Percentiles rank a stretch among this genome's conserved stretches.
Evolutionary conservation across 35 echinoderm and acorn worm species (phyloP).

Genomic region (Apostichopus californicus): DNA sequence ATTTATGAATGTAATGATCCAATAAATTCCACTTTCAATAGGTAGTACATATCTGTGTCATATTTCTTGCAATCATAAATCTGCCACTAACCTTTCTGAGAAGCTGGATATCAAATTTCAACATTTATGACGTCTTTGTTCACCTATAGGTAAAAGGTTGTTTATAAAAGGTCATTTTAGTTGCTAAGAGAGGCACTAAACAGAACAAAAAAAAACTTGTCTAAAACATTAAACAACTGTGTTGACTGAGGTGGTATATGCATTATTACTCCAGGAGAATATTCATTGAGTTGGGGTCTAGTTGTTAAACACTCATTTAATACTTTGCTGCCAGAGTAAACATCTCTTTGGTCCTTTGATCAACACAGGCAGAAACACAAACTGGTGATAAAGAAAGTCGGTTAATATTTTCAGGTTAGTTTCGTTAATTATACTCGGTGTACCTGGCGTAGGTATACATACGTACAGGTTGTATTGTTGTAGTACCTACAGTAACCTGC

Average conservation of each 20-base stretch:
- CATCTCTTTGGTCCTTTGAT: neutral
- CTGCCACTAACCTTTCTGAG: neutral
- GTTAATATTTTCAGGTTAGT: neutral
- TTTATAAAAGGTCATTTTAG: neutral
- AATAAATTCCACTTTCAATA: too few species aligned
- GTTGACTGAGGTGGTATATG: neutral
- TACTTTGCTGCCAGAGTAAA: neutral
- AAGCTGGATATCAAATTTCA: conserved; percentile 19
- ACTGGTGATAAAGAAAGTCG: neutral
- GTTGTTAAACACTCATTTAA: neutral
- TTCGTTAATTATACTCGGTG: neutral
- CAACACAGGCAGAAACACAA: neutral
- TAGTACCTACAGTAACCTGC: too few species aligned
- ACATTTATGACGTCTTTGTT: neutral
- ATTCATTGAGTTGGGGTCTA: too few species aligned
- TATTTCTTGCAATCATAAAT: neutral
- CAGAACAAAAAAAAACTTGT: neutral
- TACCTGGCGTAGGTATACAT: too few species aligned
- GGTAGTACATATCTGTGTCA: neutral
- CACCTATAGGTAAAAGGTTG: conserved; percentile 20
- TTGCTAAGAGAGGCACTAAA: neutral
- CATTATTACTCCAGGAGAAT: too few species aligned
- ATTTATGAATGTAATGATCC: too few species aligned
- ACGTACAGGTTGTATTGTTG: too few species aligned
- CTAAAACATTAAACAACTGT: neutral